Evolutionary conservation across 2,888 invertebrate genomes (phyloP), one percentile per base, ranked within the genome.

Genomic region (Sinohyriopsis cumingii): DNA sequence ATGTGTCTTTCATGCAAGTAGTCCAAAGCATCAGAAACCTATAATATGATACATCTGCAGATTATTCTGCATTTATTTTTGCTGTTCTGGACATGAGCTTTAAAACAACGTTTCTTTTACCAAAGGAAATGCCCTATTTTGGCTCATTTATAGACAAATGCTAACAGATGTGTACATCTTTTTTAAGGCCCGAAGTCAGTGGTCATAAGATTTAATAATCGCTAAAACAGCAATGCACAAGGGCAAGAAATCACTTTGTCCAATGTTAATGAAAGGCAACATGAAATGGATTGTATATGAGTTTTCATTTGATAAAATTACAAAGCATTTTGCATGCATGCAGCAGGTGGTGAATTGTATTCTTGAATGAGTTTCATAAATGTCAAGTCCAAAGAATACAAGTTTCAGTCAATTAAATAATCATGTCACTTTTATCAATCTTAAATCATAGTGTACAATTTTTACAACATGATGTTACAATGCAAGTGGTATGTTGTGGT

Each of bases 1-100:
- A 99, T 96, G 76, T 95, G 94, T 72, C 95, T 93, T 18, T 95
- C 94, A 91, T 99, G 99, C 33, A 99, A 92, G 91, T 99, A 99
- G 90, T 97, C 97, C 28, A 99, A 93, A 3, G 99, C 98, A 84
- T 96, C 94, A 0, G 98, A 96, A 3, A 96, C 94, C 92, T 93
- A 84, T 19, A 83, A 80, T 63, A 56, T 63, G 56, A 57, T 20
- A 12, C 15, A 18, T 20, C n/a, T 22, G 19, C 5, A 20, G 18
- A 25, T 59, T 20, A 59, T 59, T 62, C 15, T 62, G 19, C 62
- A 62, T 62, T 24, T 19, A 62, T 45, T 45, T 62, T n/a, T 19
- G 9, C 19, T n/a, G 45, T 20, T 20, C 25, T 20, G 1, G 15
- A 59, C 25, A 22, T 20, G n/a, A 33, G 15, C 33, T 22, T 24